Evolutionary conservation across 2,797 vertebrate species (phyloP), one percentile per base, ranked within the genome.

Genomic region (Lagothrix lagotricha): DNA sequence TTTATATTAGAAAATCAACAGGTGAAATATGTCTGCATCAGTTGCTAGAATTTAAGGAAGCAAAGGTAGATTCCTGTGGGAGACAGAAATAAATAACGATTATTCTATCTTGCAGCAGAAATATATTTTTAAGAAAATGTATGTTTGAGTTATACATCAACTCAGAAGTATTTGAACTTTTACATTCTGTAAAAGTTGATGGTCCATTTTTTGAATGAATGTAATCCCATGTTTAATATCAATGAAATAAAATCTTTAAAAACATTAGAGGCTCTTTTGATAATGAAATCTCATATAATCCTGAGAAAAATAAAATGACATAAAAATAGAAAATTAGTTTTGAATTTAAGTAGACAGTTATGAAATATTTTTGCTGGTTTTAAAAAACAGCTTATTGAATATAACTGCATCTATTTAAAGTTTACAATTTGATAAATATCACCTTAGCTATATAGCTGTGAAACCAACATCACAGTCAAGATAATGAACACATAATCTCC

Each of bases 241-340:
- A 26, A 11, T 67, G 30, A 90, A 79, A 88, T 92, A 94, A 95
- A 94, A 72, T 91, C 41, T 89, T 90, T 4, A 77, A 83, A 41
- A 57, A 70, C 88, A 90, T 33, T 58, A 39, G 28, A 72, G 13
- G 13, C 33, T 57, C 36, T 86, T 86, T 83, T 93, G 44, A 46
- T 96, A 39, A 54, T 61, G 17, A 94, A 88, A 41, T 46, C 14
- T 61, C 48, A 52, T 79, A 48, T 84, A 58, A 90, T 95, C 46
- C n/a, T 94, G 17, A 94, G 52, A 77, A 91, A 64, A 84, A 87
- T 77, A 5, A 26, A 50, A 64, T 15, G 39, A 20, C 58, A 76
- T 96, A 39, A 84, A 87, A 85, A 61, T 87, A 93, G 54, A 86
- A 90, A 86, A 44, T 97, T 50, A 58, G 64, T 52, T 97, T 96